phyloP scores from a whole-genome alignment of 2,113 vertebrate species.

The Burhinus bistriatus region DNA sequence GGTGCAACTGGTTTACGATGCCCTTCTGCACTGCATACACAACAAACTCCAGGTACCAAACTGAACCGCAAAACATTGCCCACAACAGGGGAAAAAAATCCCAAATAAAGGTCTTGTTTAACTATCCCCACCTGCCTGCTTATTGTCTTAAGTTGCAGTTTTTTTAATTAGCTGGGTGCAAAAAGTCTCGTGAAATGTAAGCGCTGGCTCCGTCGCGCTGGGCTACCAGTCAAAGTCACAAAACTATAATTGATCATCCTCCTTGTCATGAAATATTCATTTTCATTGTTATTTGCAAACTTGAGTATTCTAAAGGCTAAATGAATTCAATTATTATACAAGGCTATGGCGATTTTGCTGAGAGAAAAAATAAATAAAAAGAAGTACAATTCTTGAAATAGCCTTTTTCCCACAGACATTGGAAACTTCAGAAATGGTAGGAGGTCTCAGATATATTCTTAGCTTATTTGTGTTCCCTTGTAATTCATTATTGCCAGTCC shows the following conservation, averaged over 20 bases:
- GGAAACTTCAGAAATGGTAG: conserved; percentile 47
- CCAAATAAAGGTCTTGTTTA: neutral
- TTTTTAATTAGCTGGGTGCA: conserved; percentile 16
- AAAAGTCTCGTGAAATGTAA: neutral
- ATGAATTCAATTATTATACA: conserved; percentile 64
- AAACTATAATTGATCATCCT: conserved; percentile 45
- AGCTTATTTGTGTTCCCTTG: conserved; percentile 40
- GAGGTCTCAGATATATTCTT: conserved; percentile 62
- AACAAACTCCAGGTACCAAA: conserved; percentile 44
- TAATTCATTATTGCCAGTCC: conserved; percentile 47
- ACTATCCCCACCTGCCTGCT: neutral
- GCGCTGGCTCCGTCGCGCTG: neutral
- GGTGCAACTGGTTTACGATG: conserved; percentile 69
- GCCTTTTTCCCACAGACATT: neutral
- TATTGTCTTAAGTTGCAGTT: neutral
- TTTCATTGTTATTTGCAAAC: conserved; percentile 62
- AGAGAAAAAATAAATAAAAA: conserved; percentile 54
- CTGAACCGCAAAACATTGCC: neutral
- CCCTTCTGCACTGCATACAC: neutral
- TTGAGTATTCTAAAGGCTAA: conserved; percentile 59
- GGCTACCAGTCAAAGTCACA: conserved; percentile 48
- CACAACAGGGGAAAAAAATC: neutral
- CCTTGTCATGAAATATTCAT: conserved; percentile 66
- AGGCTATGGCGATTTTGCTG: conserved; percentile 4
- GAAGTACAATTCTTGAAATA: conserved; percentile 31